phyloP scores from a whole-genome alignment of 2,888 invertebrate species.

The Neocrepidodera transversa region DNA sequence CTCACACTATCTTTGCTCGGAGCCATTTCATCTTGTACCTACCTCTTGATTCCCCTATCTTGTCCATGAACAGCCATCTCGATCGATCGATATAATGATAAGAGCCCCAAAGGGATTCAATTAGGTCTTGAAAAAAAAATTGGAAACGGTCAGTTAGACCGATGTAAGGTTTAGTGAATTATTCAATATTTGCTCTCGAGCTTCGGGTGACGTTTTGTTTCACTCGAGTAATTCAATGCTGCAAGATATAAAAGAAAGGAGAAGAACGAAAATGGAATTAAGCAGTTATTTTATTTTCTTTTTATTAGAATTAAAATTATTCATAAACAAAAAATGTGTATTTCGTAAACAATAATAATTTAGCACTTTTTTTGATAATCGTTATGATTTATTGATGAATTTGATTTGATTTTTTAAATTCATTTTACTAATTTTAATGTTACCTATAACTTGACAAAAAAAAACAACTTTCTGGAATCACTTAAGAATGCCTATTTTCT shows the following conservation, averaged over 20 bases:
- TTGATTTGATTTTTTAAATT: too few relatives aligned
- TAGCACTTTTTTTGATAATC: too few relatives aligned
- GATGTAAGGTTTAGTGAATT: conserved; percentile 30
- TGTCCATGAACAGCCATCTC: conserved; percentile 6
- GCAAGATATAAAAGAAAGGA: not conserved
- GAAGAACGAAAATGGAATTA: not conserved
- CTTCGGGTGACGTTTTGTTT: conserved; percentile 25
- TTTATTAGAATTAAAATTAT: too few relatives aligned
- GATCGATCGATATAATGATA: conserved; percentile 29
- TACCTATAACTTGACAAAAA: too few relatives aligned
- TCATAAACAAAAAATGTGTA: too few relatives aligned
- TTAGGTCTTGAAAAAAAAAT: conserved; percentile 32
- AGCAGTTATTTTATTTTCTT: too few relatives aligned
- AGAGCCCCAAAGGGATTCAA: conserved; percentile 28
- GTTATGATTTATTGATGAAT: too few relatives aligned
- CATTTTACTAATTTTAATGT: too few relatives aligned
- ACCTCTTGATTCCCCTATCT: conserved; percentile 1
- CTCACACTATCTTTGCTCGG: conserved; percentile 13
- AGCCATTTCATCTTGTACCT: conserved; percentile 5
- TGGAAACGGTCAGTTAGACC: conserved; percentile 33
- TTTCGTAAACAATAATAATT: too few relatives aligned
- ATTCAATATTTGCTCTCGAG: conserved; percentile 36
- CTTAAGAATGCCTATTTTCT: too few relatives aligned
- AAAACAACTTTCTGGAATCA: too few relatives aligned
- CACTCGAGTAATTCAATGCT: conserved; percentile 11